phyloP scores from a whole-genome alignment of 2,797 vertebrate species.

The Sebastes elongatus region DNA sequence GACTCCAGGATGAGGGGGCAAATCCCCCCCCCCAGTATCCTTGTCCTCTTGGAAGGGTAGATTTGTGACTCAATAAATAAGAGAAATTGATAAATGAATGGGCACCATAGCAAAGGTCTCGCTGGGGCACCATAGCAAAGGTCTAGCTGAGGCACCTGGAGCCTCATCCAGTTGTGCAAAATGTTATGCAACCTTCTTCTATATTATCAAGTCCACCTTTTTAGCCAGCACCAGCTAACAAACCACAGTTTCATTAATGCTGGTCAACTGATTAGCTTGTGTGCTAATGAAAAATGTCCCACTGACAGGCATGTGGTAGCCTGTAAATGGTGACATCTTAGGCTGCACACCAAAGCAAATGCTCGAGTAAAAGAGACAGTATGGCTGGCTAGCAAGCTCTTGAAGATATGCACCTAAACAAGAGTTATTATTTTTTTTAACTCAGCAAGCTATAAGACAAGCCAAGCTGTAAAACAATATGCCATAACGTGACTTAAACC shows the following conservation, averaged over 20 bases:
- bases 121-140: neutral
- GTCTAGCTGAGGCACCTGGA: conserved; percentile 20
- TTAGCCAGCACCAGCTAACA: conserved; percentile 2
- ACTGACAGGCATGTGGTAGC: conserved; percentile 57
- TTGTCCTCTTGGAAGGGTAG: conserved; percentile 27
- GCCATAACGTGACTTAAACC: conserved; percentile 28
- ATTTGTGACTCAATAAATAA: conserved; percentile 26
- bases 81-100: neutral
- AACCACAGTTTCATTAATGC: neutral
- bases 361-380: neutral
- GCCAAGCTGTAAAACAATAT: too few relatives aligned
- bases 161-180: conserved; percentile 24
- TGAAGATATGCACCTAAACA: neutral
- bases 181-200: conserved; percentile 61
- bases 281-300: conserved; percentile 16
- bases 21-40: conserved; percentile 51
- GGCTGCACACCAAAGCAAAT: conserved; percentile 22
- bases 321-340: conserved; percentile 41
- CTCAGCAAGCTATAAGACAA: neutral
- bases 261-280: conserved; percentile 1
- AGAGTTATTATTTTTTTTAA: neutral
- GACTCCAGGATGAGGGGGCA: conserved; percentile 69
- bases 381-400: neutral
- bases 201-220: conserved; percentile 7
- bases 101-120: neutral